Conservation (phyloP, 2,797 vertebrate genomes). For the Dallia pectoralis region DNA sequence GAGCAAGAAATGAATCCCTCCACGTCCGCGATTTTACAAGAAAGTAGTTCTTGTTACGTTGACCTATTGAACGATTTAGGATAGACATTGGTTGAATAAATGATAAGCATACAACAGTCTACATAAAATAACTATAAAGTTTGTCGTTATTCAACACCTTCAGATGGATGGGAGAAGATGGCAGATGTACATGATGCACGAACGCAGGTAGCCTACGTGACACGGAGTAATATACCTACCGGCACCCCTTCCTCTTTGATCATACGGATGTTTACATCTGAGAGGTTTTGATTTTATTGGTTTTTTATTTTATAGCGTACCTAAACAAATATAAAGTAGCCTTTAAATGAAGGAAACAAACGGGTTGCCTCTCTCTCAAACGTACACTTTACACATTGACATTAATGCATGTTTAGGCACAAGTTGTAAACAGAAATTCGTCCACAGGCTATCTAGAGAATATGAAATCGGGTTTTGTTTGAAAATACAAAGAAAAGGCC, state of each 20-base stretch:
- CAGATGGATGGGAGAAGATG: background rate
- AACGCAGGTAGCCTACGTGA: background rate
- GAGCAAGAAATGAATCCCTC: conserved; percentile 33
- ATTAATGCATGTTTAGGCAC: too few species aligned
- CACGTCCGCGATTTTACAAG: conserved; percentile 24
- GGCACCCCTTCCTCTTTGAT: background rate
- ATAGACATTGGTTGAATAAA: background rate
- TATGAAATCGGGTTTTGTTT: too few species aligned
- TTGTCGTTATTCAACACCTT: background rate
- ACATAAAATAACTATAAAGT: background rate
- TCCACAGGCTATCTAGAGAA: too few species aligned
- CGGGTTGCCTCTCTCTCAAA: background rate
- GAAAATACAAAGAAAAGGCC: too few species aligned
- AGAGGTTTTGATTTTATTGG: too few species aligned
- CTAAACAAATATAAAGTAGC: background rate
- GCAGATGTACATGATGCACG: background rate
- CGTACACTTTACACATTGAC: too few species aligned
- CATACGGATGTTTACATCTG: too few species aligned
- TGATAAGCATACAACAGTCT: background rate
- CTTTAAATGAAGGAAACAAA: background rate
- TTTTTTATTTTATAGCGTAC: background rate
- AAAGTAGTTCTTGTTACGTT: conserved; percentile 36
- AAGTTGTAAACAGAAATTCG: too few species aligned
- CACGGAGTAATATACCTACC: background rate
- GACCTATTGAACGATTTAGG: background rate